Evolutionary conservation across 2,888 invertebrate species (phyloP).

Genomic region (Dexiosoma caninum): DNA sequence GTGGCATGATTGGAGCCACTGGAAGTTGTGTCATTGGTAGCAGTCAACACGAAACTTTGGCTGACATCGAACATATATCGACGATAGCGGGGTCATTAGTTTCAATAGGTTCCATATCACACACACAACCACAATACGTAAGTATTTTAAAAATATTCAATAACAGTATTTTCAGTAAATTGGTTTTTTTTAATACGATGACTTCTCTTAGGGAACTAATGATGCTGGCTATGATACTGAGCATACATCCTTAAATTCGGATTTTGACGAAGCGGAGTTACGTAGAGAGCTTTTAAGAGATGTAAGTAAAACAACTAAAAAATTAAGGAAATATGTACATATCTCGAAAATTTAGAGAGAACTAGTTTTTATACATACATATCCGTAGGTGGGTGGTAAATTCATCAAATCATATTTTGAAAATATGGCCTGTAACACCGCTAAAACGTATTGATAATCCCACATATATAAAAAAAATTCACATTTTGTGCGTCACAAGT

Average conservation of each 20-base stretch:
- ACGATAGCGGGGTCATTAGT: slow-evolving; percentile 85
- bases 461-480: too few species aligned
- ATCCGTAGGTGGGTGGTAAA: too few species aligned
- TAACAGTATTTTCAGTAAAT: not conserved
- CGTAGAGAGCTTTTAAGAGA: slow-evolving; percentile 87
- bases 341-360: too few species aligned
- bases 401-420: too few species aligned
- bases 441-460: too few species aligned
- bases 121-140: slow-evolving; percentile 77
- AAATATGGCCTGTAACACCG: too few species aligned
- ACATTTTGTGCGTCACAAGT: too few species aligned
- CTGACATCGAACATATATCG: slow-evolving; percentile 82
- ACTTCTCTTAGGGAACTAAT: slow-evolving; percentile 72
- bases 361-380: too few species aligned
- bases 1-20: not conserved
- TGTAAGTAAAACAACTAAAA: slow-evolving; percentile 80
- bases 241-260: slow-evolving; percentile 88
- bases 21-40: slow-evolving; percentile 64
- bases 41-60: slow-evolving; percentile 81
- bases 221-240: slow-evolving; percentile 87
- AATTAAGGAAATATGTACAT: too few species aligned
- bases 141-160: slow-evolving; percentile 57
- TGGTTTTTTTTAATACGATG: not conserved
- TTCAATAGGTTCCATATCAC: slow-evolving; percentile 81
- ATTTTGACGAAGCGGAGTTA: slow-evolving; percentile 87